Evolutionary conservation across 2,888 invertebrate species (phyloP), one percentile per base, ranked within the genome.

Genomic region (Epirrhoe tristata): DNA sequence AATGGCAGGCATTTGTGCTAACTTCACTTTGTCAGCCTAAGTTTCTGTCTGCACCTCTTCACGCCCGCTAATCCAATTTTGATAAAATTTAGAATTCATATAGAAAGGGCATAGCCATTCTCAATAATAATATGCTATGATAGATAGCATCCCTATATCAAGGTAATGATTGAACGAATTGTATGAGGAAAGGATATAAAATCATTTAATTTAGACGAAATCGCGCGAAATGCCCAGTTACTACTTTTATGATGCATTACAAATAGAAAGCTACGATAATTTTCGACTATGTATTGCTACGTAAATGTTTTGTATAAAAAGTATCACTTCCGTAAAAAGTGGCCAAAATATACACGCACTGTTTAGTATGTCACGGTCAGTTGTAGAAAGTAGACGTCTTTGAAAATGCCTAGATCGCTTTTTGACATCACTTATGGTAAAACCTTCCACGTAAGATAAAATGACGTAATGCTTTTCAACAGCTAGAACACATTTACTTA

Each of bases 261-360:
- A 14, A 16, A 48, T 3, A 36, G 7, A 6, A 48, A 48, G 6
- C 6, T 48, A 16, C 48, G 16, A 48, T 14, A 7, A 48, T 16
- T 16, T 16, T 48, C 48, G 48, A 48, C 48, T 48, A 46, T 46
- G 14, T 16, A 7, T 48, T 43, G 36, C 36, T 39, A 39, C 10
- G 36, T 39, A 39, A 48, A 14, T 16, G 0, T 48, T 48, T 52
- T 52, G 52, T 52, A 52, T 46, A 56, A 56, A 24, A 61, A 56
- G 31, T 31, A 61, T 52, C 70, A 71, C 73, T 73, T 73, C 74
- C 72, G 56, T 67, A 56, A 17, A 63, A 57, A 67, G 73, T 67
- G 67, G 74, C 74, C 73, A 74, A 74, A 73, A 67, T 64, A 31
- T 70, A 67, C 64, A 67, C 65, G 64, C 68, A 70, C 67, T 66